A percentile compares a stretch with the other conserved stretches of the same genome.
Conservation (phyloP, 2,113 vertebrate species). For the Mellivora capensis region DNA sequence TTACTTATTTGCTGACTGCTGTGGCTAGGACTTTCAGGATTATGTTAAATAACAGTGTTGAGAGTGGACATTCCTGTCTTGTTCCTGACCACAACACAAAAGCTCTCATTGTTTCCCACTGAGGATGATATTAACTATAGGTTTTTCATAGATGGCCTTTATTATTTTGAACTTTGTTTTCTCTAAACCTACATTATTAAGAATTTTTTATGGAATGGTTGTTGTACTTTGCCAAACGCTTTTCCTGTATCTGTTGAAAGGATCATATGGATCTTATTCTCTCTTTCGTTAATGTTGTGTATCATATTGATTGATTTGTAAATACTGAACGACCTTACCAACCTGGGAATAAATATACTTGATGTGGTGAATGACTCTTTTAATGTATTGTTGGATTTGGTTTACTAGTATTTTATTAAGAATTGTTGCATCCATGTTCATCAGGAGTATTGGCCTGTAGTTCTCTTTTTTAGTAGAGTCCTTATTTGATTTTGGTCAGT, state of each 20-base stretch:
- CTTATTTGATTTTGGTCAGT: background rate
- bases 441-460: background rate
- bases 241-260: background rate
- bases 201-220: background rate
- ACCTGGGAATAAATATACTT: background rate
- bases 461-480: background rate
- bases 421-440: background rate
- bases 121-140: background rate
- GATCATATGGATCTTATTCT: background rate
- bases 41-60: background rate
- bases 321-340: background rate
- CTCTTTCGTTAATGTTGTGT: background rate
- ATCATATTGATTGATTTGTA: background rate
- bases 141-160: background rate
- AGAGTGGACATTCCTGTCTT: background rate
- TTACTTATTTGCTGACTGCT: background rate
- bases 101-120: background rate
- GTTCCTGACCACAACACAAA: background rate
- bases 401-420: background rate
- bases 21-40: background rate
- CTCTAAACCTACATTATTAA: background rate
- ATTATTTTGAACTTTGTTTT: background rate
- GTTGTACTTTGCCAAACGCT: background rate
- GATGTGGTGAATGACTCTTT: background rate
- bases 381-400: background rate